Percentiles rank a stretch among this genome's conserved stretches.
phyloP scores from a whole-genome alignment of 2,797 vertebrate genomes.

The Anableps anableps region DNA sequence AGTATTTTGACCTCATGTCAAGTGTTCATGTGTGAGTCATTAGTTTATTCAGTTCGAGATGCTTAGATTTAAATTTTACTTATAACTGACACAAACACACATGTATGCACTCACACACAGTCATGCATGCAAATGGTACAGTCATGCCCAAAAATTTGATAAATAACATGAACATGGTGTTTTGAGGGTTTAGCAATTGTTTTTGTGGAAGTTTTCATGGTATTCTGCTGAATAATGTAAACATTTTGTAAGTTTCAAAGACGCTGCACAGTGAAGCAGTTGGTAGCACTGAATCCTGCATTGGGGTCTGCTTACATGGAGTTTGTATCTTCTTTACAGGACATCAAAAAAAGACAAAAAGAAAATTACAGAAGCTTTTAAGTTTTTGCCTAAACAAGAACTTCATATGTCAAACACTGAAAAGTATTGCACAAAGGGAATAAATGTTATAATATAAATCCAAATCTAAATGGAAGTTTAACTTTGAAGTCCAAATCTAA shows the following conservation, averaged over 20 bases:
- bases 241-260: background rate
- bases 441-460: too few relatives aligned
- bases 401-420: too few relatives aligned
- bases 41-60: background rate
- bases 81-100: background rate
- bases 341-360: too few relatives aligned
- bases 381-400: too few relatives aligned
- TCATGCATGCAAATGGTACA: background rate
- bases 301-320: background rate
- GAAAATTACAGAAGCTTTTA: too few relatives aligned
- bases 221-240: background rate
- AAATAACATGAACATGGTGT: background rate
- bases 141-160: background rate
- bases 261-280: background rate
- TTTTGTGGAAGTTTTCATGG: background rate
- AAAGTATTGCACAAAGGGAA: too few relatives aligned
- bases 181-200: background rate
- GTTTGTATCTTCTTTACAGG: background rate
- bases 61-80: background rate
- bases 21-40: slow-evolving; percentile 21
- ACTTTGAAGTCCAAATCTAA: too few relatives aligned
- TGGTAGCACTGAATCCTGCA: background rate
- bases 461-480: too few relatives aligned
- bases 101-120: background rate
- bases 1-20: background rate